Percentiles rank a stretch among this genome's conserved stretches.
Conservation (phyloP, 2,797 vertebrate genomes). For the Morelia viridis region DNA sequence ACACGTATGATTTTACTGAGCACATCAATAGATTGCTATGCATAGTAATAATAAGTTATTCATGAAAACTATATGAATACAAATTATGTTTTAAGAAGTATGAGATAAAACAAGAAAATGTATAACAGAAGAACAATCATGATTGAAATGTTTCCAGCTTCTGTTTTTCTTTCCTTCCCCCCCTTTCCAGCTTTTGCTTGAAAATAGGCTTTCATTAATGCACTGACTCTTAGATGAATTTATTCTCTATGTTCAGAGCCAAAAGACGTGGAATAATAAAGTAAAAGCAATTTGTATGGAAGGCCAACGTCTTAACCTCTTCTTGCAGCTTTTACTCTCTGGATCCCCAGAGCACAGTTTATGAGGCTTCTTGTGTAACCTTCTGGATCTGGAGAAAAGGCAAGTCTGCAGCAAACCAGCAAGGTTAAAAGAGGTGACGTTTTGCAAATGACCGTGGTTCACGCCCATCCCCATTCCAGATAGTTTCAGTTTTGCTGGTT, state of each 20-base stretch:
- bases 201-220: constrained; percentile 17
- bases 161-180: neutral
- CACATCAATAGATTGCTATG: neutral
- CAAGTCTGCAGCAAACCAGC: neutral
- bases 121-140: neutral
- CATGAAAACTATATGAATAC: neutral
- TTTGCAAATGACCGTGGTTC: neutral
- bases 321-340: neutral
- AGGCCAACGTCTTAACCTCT: neutral
- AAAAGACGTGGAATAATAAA: constrained; percentile 19
- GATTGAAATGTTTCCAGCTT: neutral
- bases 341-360: neutral
- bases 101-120: neutral
- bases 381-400: neutral
- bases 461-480: neutral
- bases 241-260: constrained; percentile 2
- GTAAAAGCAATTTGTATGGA: neutral
- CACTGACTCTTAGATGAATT: neutral
- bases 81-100: neutral
- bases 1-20: neutral
- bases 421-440: neutral
- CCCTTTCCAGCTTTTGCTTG: neutral
- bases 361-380: neutral
- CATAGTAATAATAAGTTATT: neutral
- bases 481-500: neutral